phyloP scores from a whole-genome alignment of 92 coral and sea anemone genomes.

The Parazoanthus swiftii region DNA sequence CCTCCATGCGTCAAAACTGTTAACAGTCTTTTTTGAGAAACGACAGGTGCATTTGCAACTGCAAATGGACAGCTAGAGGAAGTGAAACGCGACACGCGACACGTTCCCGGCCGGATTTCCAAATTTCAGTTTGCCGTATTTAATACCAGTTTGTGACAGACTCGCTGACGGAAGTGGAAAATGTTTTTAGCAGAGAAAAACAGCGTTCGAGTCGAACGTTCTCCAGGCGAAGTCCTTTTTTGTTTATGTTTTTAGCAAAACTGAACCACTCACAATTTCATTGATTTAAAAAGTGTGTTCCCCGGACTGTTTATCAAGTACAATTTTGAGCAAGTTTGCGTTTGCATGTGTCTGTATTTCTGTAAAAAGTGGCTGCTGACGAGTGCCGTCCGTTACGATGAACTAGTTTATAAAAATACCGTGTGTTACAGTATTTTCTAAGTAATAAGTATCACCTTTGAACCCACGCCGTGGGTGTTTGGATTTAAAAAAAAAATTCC shows the following conservation, averaged over 20 bases:
- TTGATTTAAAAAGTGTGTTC: too few species aligned
- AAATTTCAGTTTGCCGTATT: too few species aligned
- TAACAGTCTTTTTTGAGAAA: constrained; percentile 30
- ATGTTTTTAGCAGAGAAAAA: not conserved
- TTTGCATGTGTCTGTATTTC: not conserved
- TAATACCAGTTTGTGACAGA: not conserved
- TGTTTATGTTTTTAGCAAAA: not conserved
- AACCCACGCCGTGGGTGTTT: constrained; percentile 41
- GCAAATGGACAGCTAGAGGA: constrained; percentile 38
- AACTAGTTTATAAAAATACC: not conserved
- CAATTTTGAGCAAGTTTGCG: not conserved
- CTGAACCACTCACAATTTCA: too few species aligned
- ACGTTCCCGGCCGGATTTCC: too few species aligned
- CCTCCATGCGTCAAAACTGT: constrained; percentile 10
- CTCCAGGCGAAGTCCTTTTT: not conserved
- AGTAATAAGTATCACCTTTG: not conserved
- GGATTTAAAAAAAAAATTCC: not conserved
- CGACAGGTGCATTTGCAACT: constrained; percentile 30
- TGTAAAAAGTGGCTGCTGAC: not conserved
- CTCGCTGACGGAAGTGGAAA: constrained; percentile 3
- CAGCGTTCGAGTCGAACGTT: not conserved
- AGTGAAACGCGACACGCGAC: not conserved
- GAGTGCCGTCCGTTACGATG: not conserved
- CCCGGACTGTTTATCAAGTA: too few species aligned
- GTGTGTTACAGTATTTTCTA: not conserved